Percentiles rank a stretch among this genome's conserved stretches.
Conservation (phyloP, 2,113 vertebrate genomes). For the Falco punctatus region DNA sequence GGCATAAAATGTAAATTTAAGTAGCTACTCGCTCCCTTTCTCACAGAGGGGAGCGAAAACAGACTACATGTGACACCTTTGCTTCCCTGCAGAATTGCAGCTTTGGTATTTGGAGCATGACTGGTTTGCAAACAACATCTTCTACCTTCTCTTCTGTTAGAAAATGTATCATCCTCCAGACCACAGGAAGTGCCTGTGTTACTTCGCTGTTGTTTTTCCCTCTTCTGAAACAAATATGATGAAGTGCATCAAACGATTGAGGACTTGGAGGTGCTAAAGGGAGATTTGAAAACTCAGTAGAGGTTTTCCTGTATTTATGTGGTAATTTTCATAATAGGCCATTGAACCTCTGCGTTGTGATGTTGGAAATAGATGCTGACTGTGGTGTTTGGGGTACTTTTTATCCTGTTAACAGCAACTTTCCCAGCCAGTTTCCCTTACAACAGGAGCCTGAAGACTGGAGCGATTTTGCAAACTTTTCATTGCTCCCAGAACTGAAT, state of each 20-base stretch:
- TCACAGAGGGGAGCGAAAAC: not conserved
- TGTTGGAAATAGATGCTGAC: not conserved
- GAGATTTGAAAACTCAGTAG: not conserved
- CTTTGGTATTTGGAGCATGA: not conserved
- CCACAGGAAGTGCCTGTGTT: fast-evolving
- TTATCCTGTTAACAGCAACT: not conserved
- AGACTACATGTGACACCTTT: not conserved
- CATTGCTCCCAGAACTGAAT: slow-evolving; percentile 79
- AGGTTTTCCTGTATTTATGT: not conserved
- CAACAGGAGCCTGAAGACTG: slow-evolving; percentile 80
- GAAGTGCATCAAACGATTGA: not conserved
- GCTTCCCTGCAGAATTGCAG: not conserved
- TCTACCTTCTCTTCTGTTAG: not conserved
- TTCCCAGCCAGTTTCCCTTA: not conserved
- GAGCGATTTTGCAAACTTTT: slow-evolving; percentile 78
- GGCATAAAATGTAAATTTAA: slow-evolving; percentile 1
- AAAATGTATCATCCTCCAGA: not conserved
- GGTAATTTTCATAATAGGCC: not conserved
- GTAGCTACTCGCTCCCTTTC: not conserved
- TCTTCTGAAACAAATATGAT: not conserved
- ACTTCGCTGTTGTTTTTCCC: not conserved
- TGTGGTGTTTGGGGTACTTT: not conserved
- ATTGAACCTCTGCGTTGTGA: not conserved
- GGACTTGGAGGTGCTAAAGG: not conserved
- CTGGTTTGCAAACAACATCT: not conserved